Conservation (phyloP, 1,140 invertebrate genomes). For the Heliconius congener region DNA sequence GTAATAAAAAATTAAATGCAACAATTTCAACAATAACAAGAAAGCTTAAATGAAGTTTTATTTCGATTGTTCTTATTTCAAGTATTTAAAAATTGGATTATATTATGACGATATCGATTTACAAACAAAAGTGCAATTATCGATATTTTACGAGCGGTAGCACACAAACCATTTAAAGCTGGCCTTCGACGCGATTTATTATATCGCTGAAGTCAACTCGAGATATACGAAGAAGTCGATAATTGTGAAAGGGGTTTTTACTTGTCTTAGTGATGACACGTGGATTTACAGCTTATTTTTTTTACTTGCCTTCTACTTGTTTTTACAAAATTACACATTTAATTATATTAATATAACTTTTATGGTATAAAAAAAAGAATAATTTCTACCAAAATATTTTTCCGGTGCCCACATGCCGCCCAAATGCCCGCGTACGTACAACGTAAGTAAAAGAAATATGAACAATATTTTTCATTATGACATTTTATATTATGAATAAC, state of each 20-base stretch:
- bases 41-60: neutral
- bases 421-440: neutral
- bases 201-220: neutral
- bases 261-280: neutral
- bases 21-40: neutral
- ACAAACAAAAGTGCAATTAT: conserved; percentile 27
- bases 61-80: neutral
- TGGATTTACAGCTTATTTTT: too few relatives aligned
- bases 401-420: neutral
- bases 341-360: too few relatives aligned
- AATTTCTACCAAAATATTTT: neutral
- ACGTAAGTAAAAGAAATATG: too few relatives aligned
- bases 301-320: too few relatives aligned
- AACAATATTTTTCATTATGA: too few relatives aligned
- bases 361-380: too few relatives aligned
- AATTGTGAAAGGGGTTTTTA: neutral
- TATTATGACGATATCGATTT: conserved; percentile 15
- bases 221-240: neutral
- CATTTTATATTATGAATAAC: too few relatives aligned
- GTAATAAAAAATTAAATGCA: neutral
- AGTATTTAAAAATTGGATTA: neutral
- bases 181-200: conserved; percentile 24
- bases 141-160: conserved; percentile 26
- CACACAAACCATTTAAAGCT: conserved; percentile 29
- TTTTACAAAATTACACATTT: too few relatives aligned